Evolutionary conservation across 2,797 vertebrate genomes (phyloP), one percentile per base, ranked within the genome.

Genomic region (Ataeniobius toweri): DNA sequence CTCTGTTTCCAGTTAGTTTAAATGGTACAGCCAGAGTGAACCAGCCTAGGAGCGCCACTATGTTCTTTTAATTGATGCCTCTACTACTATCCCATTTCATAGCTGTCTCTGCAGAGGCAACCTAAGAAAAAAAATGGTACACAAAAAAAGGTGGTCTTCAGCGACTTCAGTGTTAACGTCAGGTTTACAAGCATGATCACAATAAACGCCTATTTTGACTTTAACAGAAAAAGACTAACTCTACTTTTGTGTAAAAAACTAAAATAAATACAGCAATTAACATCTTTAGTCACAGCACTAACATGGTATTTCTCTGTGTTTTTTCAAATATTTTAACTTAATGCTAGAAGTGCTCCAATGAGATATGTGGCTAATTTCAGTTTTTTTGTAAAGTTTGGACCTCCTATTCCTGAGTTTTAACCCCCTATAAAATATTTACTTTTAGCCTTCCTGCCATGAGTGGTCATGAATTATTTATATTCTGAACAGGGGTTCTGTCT

Each of bases 1-100:
- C 73, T 91, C 90, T 94, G 93, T 70, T 91, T 92, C 82, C 89
- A 93, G 92, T 94, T 93, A 93, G 76, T 75, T 85, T 85, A 88
- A 92, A 90, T 77, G 81, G 81, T 87, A 74, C 84, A 90, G 89
- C 75, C 85, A 90, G 86, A 87, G 82, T 86, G 67, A 92, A 76
- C 81, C 82, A 53, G 78, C 51, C 13, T 61, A 87, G 81, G 75
- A 86, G 76, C 88, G 80, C 83, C 76, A 48, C 84, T 81, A 85
- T 81, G 87, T 83, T 86, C 82, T 71, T 86, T 88, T 90, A 93
- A 93, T 90, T 93, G 91, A 91, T 69, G 83, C 87, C 85, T 91
- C 83, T 18, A 58, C 86, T 84, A 85, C 87, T 90, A 90, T 92
- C 85, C 84, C 74, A 83, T 92, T 93, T 94, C 89, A 93, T 73